Evolutionary conservation across 2,888 invertebrate genomes (phyloP), one percentile per base, ranked within the genome.

Genomic region (Dyspetes luteomarginatus): DNA sequence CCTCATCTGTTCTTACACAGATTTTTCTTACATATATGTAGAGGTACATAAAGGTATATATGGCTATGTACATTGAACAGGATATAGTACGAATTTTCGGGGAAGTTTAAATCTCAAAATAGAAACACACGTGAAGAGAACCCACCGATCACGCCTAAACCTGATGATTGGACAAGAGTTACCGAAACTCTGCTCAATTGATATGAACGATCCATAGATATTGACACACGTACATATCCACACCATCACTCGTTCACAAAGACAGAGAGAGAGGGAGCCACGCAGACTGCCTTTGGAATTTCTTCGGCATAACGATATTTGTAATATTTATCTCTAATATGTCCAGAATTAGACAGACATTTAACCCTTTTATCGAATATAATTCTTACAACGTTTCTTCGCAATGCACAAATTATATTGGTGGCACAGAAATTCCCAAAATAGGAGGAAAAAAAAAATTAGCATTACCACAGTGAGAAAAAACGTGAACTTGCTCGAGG

Each of bases 111-210:
- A 43, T 58, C 81, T 78, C 77, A 58, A 82, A 84, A 84, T 84
- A 84, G 83, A 75, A 41, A 72, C 64, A 72, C 84, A 84, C 83
- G 83, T 78, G 84, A 81, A 77, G 69, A 77, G 78, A 79, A 78
- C 56, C 78, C 67, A 81, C 64, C 76, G 81, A 82, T 83, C 82
- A 84, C 84, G 82, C 83, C 24, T 83, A 76, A 82, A 81, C 43
- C 72, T 81, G 75, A 82, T 84, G 82, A 81, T 71, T 26, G 28
- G 45, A 41, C 65, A 12, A 22, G 43, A 28, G 30, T 36, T 36
- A 41, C 7, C 45, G 24, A 50, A 62, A 26, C 67, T 28, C n/a
- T 5, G 65, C 60, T 52, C 67, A 65, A 75, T 69, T 65, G 80
- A 76, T 52, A 50, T 17, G 22, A 17, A 43, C 41, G 69, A 48